Conservation (phyloP, 1,140 invertebrate species). For the Drosophila takahashii region DNA sequence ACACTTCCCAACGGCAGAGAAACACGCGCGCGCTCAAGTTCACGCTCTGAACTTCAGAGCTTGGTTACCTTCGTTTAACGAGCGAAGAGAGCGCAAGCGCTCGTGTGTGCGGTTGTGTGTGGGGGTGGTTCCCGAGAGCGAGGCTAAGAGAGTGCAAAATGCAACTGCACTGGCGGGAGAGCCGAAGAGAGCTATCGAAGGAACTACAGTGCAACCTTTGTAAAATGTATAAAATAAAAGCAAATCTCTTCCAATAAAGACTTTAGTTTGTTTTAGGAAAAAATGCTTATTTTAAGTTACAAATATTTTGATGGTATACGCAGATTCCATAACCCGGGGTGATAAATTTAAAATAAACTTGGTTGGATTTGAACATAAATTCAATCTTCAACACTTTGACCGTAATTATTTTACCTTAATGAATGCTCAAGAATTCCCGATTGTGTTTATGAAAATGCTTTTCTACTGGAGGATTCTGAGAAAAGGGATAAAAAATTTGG, state of each 20-base stretch:
- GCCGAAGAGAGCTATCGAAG: constrained; percentile 10
- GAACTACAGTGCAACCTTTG: neutral
- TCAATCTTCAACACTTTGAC: too few species aligned
- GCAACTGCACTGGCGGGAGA: constrained; percentile 15
- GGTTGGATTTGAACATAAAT: too few species aligned
- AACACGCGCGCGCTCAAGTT: constrained; percentile 73
- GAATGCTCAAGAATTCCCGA: too few species aligned
- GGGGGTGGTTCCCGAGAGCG: neutral
- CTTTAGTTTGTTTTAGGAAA: too few species aligned
- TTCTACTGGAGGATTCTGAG: too few species aligned
- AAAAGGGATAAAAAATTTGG: too few species aligned
- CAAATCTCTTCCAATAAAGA: neutral
- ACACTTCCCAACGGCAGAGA: constrained; percentile 35
- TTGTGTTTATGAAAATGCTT: too few species aligned
- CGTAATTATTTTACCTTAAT: too few species aligned
- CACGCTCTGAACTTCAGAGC: constrained; percentile 81
- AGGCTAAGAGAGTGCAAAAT: constrained; percentile 21
- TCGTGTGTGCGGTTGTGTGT: constrained; percentile 10
- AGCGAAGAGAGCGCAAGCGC: constrained; percentile 12
- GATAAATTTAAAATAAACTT: too few species aligned
- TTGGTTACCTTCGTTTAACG: constrained; percentile 68
- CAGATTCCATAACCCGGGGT: too few species aligned
- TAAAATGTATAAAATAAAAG: neutral
- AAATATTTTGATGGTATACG: neutral
- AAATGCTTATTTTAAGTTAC: neutral